Base-by-base conservation (phyloP, 2,888 invertebrate genomes). In the Cecidostiba fungosa region DNA sequence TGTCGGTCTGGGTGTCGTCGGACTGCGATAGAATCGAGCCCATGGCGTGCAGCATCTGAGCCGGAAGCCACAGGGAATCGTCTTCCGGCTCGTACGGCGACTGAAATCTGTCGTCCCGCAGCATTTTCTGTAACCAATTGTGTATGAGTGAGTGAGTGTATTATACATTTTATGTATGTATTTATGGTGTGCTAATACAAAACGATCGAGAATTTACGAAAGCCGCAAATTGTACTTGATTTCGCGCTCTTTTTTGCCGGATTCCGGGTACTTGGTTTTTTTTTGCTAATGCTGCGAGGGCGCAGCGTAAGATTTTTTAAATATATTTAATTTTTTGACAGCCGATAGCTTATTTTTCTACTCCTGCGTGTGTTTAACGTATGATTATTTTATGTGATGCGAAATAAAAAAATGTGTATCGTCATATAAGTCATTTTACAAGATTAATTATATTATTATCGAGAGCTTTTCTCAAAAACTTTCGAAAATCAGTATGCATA, bases 21-120 rank as follows among this genome's bases (percentile, higher is more conserved):
- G 97, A 94, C 91, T 97, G 96, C 88, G 96, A 95, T 90, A 96
- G 95, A 91, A 97, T 96, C 0, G 96, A 96, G 32, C 97, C 96
- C 81, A 98, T 97, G 1, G 98, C 96, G 88, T 97, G 96, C 59
- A 99, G 94, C 84, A 99, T 95, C 93, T 99, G 99, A 2, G 98
- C 97, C 6, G 98, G 98, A 91, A 98, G 94, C 98, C 98, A 98
- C 73, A 97, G 94, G 0, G 98, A 98, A 94, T 98, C 98, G 92
- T 98, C 97, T 94, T 98, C 98, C 0, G 97, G 97, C 92, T 98
- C 98, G 88, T 97, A 96, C 36, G 97, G 97, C 26, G 98, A 96
- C 92, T 98, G 98, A 92, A 98, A 98, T 84, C 98, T 95, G 92
- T 98, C 98, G 94, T 99, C 98, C 88, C 97, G 96, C 39, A 98